phyloP scores from a whole-genome alignment of 2,888 invertebrate species.

The Deilephila elpenor region DNA sequence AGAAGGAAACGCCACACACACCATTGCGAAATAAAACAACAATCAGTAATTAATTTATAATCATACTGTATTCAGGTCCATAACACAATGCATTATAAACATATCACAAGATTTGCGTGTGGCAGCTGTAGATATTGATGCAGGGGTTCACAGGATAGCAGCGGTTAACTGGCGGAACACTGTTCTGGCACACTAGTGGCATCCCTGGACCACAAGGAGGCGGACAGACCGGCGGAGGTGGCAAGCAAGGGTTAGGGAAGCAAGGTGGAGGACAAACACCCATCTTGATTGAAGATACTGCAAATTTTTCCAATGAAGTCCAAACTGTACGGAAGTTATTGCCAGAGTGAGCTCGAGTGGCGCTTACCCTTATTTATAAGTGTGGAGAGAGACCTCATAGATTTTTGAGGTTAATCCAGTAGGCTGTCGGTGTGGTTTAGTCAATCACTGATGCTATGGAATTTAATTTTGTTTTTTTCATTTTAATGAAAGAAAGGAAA shows the following conservation, averaged over 20 bases:
- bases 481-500: too few relatives aligned
- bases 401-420: conserved; percentile 37
- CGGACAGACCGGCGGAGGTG: conserved; percentile 35
- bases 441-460: conserved; percentile 1
- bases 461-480: not conserved
- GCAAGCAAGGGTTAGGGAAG: conserved; percentile 34
- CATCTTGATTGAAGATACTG: conserved; percentile 43
- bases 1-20: not conserved
- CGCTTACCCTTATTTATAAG: conserved; percentile 53
- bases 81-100: conserved; percentile 3
- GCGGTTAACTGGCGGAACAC: conserved; percentile 53
- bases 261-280: conserved; percentile 33
- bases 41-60: not conserved
- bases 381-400: conserved; percentile 40
- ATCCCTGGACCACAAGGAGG: conserved; percentile 43
- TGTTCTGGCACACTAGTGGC: conserved; percentile 53
- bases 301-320: conserved; percentile 37
- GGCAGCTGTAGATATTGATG: conserved; percentile 78
- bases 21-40: not conserved
- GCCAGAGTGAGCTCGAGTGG: conserved; percentile 42
- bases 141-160: conserved; percentile 66
- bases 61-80: not conserved
- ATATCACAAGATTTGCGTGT: conserved; percentile 74
- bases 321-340: conserved; percentile 33
- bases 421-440: not conserved